Conservation (phyloP, 2,797 vertebrate genomes). For the Sebastiscus tertius region DNA sequence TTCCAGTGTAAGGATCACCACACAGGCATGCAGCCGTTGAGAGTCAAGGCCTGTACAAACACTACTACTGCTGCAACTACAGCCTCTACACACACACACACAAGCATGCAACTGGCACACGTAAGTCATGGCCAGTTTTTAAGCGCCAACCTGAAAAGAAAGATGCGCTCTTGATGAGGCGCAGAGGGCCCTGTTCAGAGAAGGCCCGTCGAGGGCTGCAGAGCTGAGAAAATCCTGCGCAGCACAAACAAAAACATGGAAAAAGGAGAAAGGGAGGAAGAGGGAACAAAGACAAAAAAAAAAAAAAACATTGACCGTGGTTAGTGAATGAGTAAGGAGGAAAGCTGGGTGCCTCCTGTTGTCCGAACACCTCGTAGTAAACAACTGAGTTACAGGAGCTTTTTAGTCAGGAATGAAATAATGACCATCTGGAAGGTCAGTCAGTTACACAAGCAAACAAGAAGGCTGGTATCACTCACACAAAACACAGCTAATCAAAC, state of each 20-base stretch:
- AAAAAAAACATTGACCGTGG: constrained; percentile 59
- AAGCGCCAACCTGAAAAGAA: constrained; percentile 99
- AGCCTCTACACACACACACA: constrained; percentile 30
- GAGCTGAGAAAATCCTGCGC: constrained; percentile 99
- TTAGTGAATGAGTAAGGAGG: constrained; percentile 69
- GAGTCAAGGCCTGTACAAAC: constrained; percentile 19
- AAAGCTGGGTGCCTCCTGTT: constrained; percentile 36
- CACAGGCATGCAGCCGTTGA: constrained; percentile 63
- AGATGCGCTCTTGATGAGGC: constrained; percentile 99
- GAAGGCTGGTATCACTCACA: constrained; percentile 55
- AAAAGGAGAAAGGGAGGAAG: constrained; percentile 76
- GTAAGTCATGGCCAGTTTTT: constrained; percentile 55
- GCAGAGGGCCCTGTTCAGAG: constrained; percentile 99
- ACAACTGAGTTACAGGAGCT: constrained; percentile 32
- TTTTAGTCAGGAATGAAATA: constrained; percentile 51
- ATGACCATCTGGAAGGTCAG: background rate
- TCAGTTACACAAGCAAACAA: constrained; percentile 21
- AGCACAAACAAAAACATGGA: constrained; percentile 84
- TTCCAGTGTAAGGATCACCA: constrained; percentile 35
- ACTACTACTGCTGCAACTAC: constrained; percentile 7
- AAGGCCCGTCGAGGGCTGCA: constrained; percentile 99
- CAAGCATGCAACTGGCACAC: constrained; percentile 64
- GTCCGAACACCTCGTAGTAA: background rate
- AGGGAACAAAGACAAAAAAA: constrained; percentile 43
- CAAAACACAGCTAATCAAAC: constrained; percentile 46